phyloP scores from a whole-genome alignment of 2,797 vertebrate species.

The Siniperca obscura region DNA sequence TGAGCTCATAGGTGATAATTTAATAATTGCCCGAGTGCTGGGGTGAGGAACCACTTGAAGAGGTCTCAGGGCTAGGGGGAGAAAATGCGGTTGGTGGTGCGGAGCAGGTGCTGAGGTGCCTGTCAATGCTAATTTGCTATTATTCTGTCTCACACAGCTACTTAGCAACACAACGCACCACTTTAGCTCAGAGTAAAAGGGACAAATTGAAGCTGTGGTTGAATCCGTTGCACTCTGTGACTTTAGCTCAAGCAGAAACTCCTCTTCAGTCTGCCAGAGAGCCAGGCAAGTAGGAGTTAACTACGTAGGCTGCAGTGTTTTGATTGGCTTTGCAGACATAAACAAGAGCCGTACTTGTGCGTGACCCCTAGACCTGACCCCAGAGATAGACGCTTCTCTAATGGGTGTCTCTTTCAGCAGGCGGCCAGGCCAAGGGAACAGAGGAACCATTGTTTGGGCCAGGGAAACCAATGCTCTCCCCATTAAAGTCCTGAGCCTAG shows the following conservation, averaged over 20 bases:
- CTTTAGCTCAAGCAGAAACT: conserved; percentile 47
- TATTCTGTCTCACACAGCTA: conserved; percentile 44
- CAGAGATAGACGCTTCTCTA: conserved; percentile 87
- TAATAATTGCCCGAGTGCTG: conserved; percentile 56
- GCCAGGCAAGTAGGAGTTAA: conserved; percentile 78
- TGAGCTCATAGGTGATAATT: conserved; percentile 58
- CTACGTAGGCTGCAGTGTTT: conserved; percentile 75
- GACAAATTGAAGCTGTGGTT: conserved; percentile 24
- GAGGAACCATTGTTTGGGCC: conserved; percentile 84
- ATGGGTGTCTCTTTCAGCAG: conserved; percentile 88
- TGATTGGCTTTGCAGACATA: conserved; percentile 88
- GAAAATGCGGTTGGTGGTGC: conserved; percentile 43
- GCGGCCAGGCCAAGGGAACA: conserved; percentile 78
- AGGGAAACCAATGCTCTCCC: conserved; percentile 79
- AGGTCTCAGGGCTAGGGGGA: conserved; percentile 5
- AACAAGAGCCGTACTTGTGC: conserved; percentile 87
- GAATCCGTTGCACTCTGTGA: conserved; percentile 43
- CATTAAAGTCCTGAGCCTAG: conserved; percentile 81
- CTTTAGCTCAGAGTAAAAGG: conserved; percentile 42
- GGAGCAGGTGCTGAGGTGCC: conserved; percentile 67
- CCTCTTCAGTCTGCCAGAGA: conserved; percentile 43
- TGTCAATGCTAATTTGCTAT: conserved; percentile 58
- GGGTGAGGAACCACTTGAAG: conserved; percentile 43
- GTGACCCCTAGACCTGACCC: conserved; percentile 84
- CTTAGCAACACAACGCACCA: conserved; percentile 41